Evolutionary conservation across 2,888 invertebrate species (phyloP).

Genomic region (Podotricha telesiphe): DNA sequence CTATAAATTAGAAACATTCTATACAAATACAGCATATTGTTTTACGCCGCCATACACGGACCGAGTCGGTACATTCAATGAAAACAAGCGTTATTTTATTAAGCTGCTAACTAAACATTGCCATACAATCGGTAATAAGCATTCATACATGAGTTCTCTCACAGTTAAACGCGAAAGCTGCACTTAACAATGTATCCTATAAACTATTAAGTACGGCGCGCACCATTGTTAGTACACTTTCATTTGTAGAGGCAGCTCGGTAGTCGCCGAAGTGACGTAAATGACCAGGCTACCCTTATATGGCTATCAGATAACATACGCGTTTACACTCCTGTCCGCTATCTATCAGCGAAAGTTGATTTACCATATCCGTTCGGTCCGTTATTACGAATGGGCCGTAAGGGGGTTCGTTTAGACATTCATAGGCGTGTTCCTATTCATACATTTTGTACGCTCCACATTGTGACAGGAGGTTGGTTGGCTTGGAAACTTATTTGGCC

Average conservation of each 20-base stretch:
- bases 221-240: conserved; percentile 43
- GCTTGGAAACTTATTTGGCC: background rate
- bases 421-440: conserved; percentile 9
- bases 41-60: background rate
- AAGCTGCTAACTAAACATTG: background rate
- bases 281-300: conserved; percentile 38
- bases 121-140: conserved; percentile 3
- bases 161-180: conserved; percentile 29
- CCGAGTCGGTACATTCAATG: conserved; percentile 1
- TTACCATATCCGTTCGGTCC: conserved; percentile 45
- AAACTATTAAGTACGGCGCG: conserved; percentile 34
- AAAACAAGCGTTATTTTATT: conserved; percentile 13
- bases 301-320: conserved; percentile 45
- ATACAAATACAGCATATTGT: background rate
- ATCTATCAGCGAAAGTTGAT: conserved; percentile 51
- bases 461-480: conserved; percentile 9
- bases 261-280: conserved; percentile 42
- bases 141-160: conserved; percentile 29
- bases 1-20: background rate
- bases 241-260: conserved; percentile 39
- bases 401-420: background rate
- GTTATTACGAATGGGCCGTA: conserved; percentile 39
- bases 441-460: conserved; percentile 11
- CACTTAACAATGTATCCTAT: conserved; percentile 18
- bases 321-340: conserved; percentile 44